Percentiles rank a stretch among this genome's conserved stretches.
phyloP scores from a whole-genome alignment of 2,113 vertebrate species.

The Cavia porcellus region DNA sequence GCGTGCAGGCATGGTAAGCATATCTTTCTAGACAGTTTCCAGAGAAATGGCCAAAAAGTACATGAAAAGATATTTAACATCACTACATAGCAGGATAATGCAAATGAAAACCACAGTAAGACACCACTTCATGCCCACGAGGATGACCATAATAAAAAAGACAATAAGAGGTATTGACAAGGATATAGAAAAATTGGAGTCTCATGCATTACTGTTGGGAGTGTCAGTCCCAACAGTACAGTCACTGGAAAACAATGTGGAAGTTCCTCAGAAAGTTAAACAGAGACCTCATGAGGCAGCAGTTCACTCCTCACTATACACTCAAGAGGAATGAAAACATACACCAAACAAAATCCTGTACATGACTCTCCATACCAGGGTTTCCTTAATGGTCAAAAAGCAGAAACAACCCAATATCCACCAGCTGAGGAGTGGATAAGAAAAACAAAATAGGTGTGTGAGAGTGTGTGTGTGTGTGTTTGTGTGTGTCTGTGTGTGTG shows the following conservation, averaged over 20 bases:
- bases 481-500: neutral
- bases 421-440: neutral
- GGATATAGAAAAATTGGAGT: constrained; percentile 8
- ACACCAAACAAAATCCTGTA: neutral
- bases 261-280: constrained; percentile 17
- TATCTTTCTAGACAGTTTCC: neutral
- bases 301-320: neutral
- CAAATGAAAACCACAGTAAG: neutral
- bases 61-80: constrained; percentile 6
- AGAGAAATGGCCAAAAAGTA: neutral
- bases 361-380: neutral
- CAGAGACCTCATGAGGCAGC: neutral
- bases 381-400: neutral
- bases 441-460: neutral
- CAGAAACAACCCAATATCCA: neutral
- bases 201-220: neutral
- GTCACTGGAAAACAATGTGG: neutral
- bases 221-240: neutral
- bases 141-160: neutral
- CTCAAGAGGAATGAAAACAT: neutral
- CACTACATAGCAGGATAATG: neutral
- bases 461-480: neutral
- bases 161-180: neutral
- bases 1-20: neutral
- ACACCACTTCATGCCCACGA: neutral